Percentiles rank a stretch among this genome's conserved stretches.
Conservation (phyloP, 2,797 vertebrate genomes). For the Lerista edwardsae region DNA sequence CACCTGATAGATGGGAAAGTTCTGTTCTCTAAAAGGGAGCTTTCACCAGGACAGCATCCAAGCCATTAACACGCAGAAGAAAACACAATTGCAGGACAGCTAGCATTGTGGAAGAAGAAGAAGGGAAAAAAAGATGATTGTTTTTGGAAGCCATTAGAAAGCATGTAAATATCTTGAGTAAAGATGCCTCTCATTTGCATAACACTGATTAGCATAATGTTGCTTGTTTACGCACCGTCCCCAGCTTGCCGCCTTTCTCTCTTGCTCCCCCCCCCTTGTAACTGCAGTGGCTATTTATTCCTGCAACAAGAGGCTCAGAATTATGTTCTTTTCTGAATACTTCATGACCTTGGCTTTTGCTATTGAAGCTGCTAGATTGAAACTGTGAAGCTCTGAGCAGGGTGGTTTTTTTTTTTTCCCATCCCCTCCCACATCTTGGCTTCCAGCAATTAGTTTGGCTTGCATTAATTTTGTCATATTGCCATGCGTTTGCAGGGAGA, state of each 20-base stretch:
- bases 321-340: constrained; percentile 40
- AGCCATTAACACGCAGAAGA: background rate
- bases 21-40: background rate
- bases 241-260: background rate
- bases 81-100: background rate
- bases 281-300: constrained; percentile 4
- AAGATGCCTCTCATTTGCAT: constrained; percentile 4
- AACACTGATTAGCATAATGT: constrained; percentile 27
- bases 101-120: no score
- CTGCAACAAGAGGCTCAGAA: constrained; percentile 34
- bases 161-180: constrained; percentile 10
- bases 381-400: constrained; percentile 38
- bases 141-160: constrained; percentile 6
- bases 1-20: background rate
- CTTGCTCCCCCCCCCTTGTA: background rate
- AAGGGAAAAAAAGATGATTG: background rate
- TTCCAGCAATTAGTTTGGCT: constrained; percentile 38
- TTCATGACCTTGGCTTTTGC: constrained; percentile 53
- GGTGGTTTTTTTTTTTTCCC: constrained; percentile 10
- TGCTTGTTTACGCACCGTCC: constrained; percentile 7
- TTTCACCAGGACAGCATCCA: background rate
- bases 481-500: background rate
- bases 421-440: constrained; percentile 26
- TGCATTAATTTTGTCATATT: constrained; percentile 31
- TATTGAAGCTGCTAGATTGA: constrained; percentile 47